Evolutionary conservation across 2,888 invertebrate genomes (phyloP), one percentile per base, ranked within the genome.

Genomic region (Odontocolon sp.): DNA sequence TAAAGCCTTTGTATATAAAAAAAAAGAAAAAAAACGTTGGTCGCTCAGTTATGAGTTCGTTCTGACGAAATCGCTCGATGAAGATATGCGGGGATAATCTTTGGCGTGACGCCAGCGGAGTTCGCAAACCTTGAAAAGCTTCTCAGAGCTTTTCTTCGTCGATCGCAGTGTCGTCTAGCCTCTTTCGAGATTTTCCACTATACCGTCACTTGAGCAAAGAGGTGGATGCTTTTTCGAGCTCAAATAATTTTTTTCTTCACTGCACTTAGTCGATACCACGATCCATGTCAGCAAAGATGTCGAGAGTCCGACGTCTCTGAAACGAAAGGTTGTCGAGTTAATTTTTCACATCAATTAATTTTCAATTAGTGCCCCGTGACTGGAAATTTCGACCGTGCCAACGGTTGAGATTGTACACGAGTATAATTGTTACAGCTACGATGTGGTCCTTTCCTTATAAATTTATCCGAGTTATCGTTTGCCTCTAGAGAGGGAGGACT

Each of bases 51-150:
- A 63, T 23, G 47, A 63, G 36, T 8, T 36, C 11, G 50, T n/a
- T 14, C 14, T 36, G 16, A 47, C 16, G 50, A 47, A 16, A 33
- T 36, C 4, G 47, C 2, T 33, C 14, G 33, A 23, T 47, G 63
- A 33, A 23, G 36, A n/a, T 6, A 23, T 14, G n/a, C 36, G 28
- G 2, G 36, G 14, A 23, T 63, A 36, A 63, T 63, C 63, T 63
- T 36, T 61, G 61, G 61, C 42, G 4, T 18, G 61, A 33, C n/a
- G 61, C 61, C 61, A 61, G n/a, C n/a, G n/a, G n/a, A n/a, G n/a
- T n/a, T n/a, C n/a, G n/a, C n/a, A n/a, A n/a, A n/a, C n/a, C n/a
- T n/a, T n/a, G n/a, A n/a, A n/a, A n/a, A 61, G 42, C 26, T 59
- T 59, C 14, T 16, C 59, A 4, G 18, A 6, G 26, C 6, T 6